Percentiles rank a stretch among this genome's conserved stretches.
These are phyloP conservation scores for Phoxinus dragarum DNA, from an alignment of 2,797 vertebrate genomes.

Conservation along the genomic window DNA sequence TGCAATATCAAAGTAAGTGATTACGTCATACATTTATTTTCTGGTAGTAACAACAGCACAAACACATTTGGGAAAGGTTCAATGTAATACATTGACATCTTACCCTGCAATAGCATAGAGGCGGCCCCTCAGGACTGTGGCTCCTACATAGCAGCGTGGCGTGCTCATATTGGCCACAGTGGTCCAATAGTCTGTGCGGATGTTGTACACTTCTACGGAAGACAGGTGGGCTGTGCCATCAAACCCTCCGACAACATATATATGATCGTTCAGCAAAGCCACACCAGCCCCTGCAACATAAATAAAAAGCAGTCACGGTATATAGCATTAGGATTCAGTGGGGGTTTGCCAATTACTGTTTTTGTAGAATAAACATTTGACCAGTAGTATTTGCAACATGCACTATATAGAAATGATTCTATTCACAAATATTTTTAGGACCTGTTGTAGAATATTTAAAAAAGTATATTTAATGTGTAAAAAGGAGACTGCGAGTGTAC, in stretches of 20 bases:
- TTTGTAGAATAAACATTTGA: neutral
- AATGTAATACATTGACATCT: constrained; percentile 58
- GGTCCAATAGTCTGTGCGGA: constrained; percentile 96
- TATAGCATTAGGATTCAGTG: neutral
- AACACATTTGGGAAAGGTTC: neutral
- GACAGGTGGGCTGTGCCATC: constrained; percentile 95
- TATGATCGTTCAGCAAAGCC: constrained; percentile 95
- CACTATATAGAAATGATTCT: neutral
- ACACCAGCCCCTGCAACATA: constrained; percentile 88
- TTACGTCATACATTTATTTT: neutral
- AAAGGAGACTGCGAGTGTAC: constrained; percentile 70
- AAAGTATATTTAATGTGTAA: neutral
- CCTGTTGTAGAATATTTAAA: neutral
- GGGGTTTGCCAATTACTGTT: neutral
- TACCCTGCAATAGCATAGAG: constrained; percentile 97
- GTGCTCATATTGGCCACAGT: constrained; percentile 97
- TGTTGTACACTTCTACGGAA: constrained; percentile 97
- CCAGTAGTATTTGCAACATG: neutral
- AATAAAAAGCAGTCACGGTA: neutral
- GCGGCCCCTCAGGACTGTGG: constrained; percentile 93
- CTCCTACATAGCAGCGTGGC: constrained; percentile 96
- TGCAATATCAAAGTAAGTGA: neutral
- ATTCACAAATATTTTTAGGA: neutral
- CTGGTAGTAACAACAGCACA: neutral
- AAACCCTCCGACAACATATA: constrained; percentile 97